phyloP scores from a whole-genome alignment of 2,888 invertebrate genomes.

The Willowsia nigromaculata region DNA sequence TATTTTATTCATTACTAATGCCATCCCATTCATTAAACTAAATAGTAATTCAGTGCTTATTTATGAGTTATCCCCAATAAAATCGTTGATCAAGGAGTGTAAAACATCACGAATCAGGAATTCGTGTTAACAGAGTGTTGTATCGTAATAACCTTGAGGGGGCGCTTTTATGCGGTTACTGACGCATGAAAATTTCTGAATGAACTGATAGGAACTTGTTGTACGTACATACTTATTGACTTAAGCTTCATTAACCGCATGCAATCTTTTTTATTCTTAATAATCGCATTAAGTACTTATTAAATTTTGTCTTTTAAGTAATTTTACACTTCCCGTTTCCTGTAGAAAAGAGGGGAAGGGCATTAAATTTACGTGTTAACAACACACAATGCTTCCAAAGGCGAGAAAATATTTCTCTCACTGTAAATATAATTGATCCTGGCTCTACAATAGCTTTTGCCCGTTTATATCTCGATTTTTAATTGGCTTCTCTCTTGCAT shows the following conservation, averaged over 20 bases:
- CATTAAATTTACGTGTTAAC: neutral
- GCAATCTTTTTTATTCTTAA: neutral
- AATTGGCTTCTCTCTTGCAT: neutral
- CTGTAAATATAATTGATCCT: slow-evolving; percentile 8
- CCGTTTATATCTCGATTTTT: neutral
- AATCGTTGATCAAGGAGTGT: neutral
- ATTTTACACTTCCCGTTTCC: slow-evolving; percentile 60
- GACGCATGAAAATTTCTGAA: slow-evolving; percentile 5
- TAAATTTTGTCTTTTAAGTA: slow-evolving; percentile 19
- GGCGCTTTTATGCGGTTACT: slow-evolving; percentile 34
- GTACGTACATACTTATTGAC: neutral
- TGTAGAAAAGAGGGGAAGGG: slow-evolving; percentile 40
- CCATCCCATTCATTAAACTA: neutral
- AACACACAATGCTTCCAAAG: neutral
- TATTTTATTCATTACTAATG: neutral
- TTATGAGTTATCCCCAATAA: neutral
- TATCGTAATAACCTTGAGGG: slow-evolving; percentile 11
- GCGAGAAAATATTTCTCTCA: neutral
- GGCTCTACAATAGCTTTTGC: neutral
- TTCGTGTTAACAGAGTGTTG: neutral
- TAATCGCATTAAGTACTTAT: slow-evolving; percentile 32
- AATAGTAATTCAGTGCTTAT: neutral
- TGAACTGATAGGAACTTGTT: neutral
- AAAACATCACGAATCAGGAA: neutral
- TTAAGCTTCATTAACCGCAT: neutral